These are phyloP conservation scores for Ceratitis capitata DNA, from an alignment of 1,140 invertebrate genomes.

Conservation along the genomic window DNA sequence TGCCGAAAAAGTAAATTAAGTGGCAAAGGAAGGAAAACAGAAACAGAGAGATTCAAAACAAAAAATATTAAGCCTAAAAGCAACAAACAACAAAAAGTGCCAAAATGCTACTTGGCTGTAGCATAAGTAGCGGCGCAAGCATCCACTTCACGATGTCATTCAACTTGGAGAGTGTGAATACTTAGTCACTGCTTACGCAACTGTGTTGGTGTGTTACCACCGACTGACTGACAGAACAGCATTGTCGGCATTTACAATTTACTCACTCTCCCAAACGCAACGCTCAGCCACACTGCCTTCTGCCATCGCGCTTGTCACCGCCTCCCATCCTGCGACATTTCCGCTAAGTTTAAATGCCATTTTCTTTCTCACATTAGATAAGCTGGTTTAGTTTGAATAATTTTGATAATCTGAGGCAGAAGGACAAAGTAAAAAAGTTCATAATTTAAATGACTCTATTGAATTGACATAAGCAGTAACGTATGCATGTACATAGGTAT, in stretches of 20 bases:
- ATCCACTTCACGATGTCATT: slow-evolving; percentile 55
- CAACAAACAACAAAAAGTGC: not conserved
- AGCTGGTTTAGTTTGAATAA: not conserved
- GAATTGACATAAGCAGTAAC: no score
- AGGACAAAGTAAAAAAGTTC: not conserved
- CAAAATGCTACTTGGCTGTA: not conserved
- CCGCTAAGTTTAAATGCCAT: not conserved
- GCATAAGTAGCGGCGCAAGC: not conserved
- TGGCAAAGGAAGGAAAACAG: not conserved
- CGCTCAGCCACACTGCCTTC: no score
- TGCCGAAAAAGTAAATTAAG: slow-evolving; percentile 2
- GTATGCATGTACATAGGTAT: no score
- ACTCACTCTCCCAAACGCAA: not conserved
- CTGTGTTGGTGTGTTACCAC: not conserved
- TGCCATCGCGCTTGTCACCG: not conserved
- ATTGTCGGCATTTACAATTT: not conserved
- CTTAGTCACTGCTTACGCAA: not conserved
- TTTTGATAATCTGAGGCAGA: not conserved
- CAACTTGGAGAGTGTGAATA: slow-evolving; percentile 49
- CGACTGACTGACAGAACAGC: slow-evolving; percentile 1
- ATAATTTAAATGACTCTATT: not conserved
- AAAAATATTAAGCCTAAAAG: not conserved
- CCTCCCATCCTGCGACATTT: not conserved
- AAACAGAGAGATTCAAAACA: not conserved
- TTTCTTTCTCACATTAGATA: not conserved